Base-by-base conservation (phyloP, 2,113 vertebrate genomes). In the Hemichromis elongatus region DNA sequence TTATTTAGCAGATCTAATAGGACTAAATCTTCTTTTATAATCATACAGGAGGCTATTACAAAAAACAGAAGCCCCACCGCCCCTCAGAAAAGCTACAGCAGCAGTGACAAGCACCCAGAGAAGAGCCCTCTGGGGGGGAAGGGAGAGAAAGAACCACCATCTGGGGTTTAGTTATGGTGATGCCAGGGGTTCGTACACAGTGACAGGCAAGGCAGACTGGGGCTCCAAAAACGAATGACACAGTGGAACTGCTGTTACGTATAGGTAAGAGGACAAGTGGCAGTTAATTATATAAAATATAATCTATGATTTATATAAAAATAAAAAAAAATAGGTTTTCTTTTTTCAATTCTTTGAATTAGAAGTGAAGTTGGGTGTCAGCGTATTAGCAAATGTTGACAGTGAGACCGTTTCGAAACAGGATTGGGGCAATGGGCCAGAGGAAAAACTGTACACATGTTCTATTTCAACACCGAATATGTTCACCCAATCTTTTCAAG, bases 141-240 rank as follows among this genome's bases (percentile, higher is more conserved):
- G 88, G 83, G 80, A 92, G 93, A 94, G 85, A 94, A 95, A 95
- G 91, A 94, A 84, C 90, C 92, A 96, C 96, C 95, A 96, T 96
- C 96, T 96, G 96, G 94, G 94, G 92, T 95, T 96, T 96, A 96
- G 96, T 96, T 94, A 95, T 95, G 95, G 95, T 96, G 94, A 94
- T 96, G 96, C 96, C 95, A 96, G 92, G 93, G 89, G 92, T 92
- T 77, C 90, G 83, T 89, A 90, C 86, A 89, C 84, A 77, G 87
- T 77, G 80, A 89, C 42, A 84, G 86, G 66, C 66, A 47, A 56
- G 77, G 89, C 47, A 83, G 82, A 81, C 77, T 90, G 86, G 86
- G 84, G 88, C 82, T 85, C 8, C 7, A 68, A 81, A 61, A 84
- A 66, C 45, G 82, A 84, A 84, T 52, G 77, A 88, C 89, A 87